These are phyloP conservation scores for Leptogaster cylindrica DNA, from an alignment of 2,888 invertebrate species.

Conservation along the genomic window DNA sequence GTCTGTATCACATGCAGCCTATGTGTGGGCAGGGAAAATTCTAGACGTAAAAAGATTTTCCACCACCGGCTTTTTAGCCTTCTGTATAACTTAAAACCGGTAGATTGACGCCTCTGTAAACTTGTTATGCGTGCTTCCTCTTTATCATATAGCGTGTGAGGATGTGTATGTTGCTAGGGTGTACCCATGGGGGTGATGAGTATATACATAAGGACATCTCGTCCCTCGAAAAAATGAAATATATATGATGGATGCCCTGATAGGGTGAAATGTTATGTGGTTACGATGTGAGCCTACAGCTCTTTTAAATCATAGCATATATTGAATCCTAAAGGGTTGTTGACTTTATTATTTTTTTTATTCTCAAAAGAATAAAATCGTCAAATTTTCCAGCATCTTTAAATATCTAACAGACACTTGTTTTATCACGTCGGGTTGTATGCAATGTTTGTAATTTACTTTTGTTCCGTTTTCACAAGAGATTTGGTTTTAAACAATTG, in stretches of 20 bases:
- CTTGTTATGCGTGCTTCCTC: conserved; percentile 30
- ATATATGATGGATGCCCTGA: background rate
- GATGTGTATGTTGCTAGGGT: background rate
- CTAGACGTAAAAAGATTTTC: conserved; percentile 22
- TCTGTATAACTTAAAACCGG: conserved; percentile 17
- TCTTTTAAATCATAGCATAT: background rate
- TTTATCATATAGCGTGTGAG: background rate
- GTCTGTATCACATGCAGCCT: conserved; percentile 4
- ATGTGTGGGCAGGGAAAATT: conserved; percentile 9
- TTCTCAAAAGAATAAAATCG: background rate
- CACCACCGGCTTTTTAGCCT: background rate
- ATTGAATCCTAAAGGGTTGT: background rate
- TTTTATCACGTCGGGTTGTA: too few relatives aligned
- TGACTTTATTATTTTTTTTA: background rate
- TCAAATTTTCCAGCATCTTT: background rate
- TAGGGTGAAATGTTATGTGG: conserved; percentile 12
- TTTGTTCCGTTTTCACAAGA: too few relatives aligned
- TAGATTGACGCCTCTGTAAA: conserved; percentile 31
- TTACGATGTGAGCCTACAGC: background rate
- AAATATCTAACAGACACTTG: background rate
- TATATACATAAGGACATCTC: conserved; percentile 2
- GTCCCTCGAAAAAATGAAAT: background rate
- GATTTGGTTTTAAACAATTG: too few relatives aligned
- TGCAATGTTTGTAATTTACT: too few relatives aligned
- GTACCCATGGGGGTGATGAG: background rate